Conservation (phyloP, 2,888 invertebrate genomes). For the Parnassius apollo region DNA sequence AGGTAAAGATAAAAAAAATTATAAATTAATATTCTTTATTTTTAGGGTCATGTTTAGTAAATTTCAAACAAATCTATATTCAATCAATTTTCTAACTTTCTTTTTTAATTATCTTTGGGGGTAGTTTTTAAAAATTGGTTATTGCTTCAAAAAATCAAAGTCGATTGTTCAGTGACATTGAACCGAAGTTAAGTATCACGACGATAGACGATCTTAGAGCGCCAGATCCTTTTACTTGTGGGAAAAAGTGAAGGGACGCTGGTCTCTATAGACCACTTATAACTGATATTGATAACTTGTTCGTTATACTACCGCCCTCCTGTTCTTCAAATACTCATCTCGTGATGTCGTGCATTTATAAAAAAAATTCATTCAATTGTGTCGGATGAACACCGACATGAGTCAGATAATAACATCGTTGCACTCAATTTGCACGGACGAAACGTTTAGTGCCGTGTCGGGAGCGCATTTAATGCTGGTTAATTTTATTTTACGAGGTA, state of each 20-base stretch:
- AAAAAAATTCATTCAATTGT: constrained; percentile 1
- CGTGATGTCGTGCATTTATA: not conserved
- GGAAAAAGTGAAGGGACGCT: constrained; percentile 43
- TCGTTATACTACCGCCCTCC: constrained; percentile 26
- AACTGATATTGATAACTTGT: constrained; percentile 42
- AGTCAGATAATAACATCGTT: constrained; percentile 6
- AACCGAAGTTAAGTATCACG: constrained; percentile 29
- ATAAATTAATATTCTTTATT: no score
- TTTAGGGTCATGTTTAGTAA: no score
- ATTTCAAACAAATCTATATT: no score
- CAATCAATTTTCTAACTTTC: no score
- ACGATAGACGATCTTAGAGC: constrained; percentile 29
- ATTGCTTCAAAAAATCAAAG: constrained; percentile 1
- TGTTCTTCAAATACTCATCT: constrained; percentile 6
- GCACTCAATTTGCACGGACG: constrained; percentile 36
- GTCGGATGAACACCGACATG: constrained; percentile 15
- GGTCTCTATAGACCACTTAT: constrained; percentile 45
- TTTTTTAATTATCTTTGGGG: no score
- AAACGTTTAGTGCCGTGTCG: constrained; percentile 24
- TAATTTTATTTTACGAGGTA: constrained; percentile 27
- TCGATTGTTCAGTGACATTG: constrained; percentile 31
- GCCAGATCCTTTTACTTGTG: constrained; percentile 52
- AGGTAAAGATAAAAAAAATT: no score
- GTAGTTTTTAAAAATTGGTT: no score
- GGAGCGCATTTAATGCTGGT: constrained; percentile 26